Base-by-base conservation (phyloP, 2,888 invertebrate species). In the Eulithis prunata region DNA sequence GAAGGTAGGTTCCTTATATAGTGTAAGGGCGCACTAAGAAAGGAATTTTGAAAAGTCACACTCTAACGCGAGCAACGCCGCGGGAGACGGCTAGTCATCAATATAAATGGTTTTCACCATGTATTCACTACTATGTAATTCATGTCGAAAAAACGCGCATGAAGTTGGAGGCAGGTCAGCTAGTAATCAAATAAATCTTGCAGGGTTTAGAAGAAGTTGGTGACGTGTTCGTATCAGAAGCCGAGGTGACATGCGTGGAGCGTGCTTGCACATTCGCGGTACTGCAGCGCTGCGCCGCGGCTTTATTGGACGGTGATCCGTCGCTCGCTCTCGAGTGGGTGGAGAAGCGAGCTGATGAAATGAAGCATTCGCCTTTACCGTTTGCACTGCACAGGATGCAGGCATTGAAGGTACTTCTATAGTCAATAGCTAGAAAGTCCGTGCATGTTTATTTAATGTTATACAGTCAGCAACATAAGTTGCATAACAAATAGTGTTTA, bases 271-370 rank as follows among this genome's bases (percentile, higher is more conserved):
- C 89, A 28, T 92, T 92, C 68, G 92, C 92, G 32, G 75, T 82
- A 63, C 77, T 93, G 66, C 98, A 99, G 90, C 95, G 96, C 74
- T 98, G 99, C 74, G 95, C 98, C 58, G 97, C 97, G 71, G 96
- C 97, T 55, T 93, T 99, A 68, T 96, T 96, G 75, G 95, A 95
- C 56, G 95, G 95, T 57, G 96, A 98, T 82, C 94, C 99, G 1
- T 94, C 95, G 49, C 97, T 97, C 11, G 99, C 99, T 0, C 90
- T 99, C 45, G 95, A 96, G 76, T 99, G 99, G 99, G 97, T 97
- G 0, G 94, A 95, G 71, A 94, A 94, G 8, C 96, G 98, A 80
- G 95, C 96, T 32, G 95, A 96, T 47, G 95, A 95, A 64, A 91
- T 99, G 57, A 93, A 95, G 38, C 89, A 91, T 71, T 93, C 93